phyloP scores from a whole-genome alignment of 1,140 invertebrate genomes.

The Drosophila carrolli region DNA sequence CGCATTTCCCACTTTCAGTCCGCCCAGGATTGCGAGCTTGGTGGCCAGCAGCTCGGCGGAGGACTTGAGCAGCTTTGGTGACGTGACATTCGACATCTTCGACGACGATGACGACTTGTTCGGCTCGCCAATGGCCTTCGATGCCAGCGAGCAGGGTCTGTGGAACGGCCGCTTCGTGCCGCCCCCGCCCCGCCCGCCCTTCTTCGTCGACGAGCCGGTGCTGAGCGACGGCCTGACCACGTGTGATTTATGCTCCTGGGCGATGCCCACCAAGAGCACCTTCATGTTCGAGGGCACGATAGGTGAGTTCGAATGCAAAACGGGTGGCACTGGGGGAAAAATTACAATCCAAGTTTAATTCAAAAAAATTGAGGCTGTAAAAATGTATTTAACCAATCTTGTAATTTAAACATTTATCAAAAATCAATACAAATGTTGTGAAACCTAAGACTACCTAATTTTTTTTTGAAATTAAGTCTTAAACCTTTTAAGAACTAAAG shows the following conservation, averaged over 20 bases:
- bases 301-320: constrained; percentile 61
- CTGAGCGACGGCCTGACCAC: constrained; percentile 89
- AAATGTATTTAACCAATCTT: too few relatives aligned
- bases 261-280: constrained; percentile 85
- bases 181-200: constrained; percentile 88
- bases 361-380: too few relatives aligned
- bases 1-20: constrained; percentile 65
- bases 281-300: constrained; percentile 84
- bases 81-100: constrained; percentile 83
- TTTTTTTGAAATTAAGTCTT: too few relatives aligned
- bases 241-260: constrained; percentile 90
- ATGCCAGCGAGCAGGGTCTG: constrained; percentile 88
- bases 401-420: too few relatives aligned
- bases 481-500: too few relatives aligned
- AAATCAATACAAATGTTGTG: too few relatives aligned
- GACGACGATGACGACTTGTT: constrained; percentile 87
- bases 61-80: constrained; percentile 77
- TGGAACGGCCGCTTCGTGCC: constrained; percentile 89
- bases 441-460: too few relatives aligned
- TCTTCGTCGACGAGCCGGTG: constrained; percentile 87
- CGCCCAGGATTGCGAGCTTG: constrained; percentile 74
- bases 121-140: constrained; percentile 86
- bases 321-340: not conserved
- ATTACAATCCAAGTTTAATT: too few relatives aligned
- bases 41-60: constrained; percentile 78